These are phyloP conservation scores for Xenus cinereus DNA, from an alignment of 2,113 vertebrate species.

Conservation along the genomic window DNA sequence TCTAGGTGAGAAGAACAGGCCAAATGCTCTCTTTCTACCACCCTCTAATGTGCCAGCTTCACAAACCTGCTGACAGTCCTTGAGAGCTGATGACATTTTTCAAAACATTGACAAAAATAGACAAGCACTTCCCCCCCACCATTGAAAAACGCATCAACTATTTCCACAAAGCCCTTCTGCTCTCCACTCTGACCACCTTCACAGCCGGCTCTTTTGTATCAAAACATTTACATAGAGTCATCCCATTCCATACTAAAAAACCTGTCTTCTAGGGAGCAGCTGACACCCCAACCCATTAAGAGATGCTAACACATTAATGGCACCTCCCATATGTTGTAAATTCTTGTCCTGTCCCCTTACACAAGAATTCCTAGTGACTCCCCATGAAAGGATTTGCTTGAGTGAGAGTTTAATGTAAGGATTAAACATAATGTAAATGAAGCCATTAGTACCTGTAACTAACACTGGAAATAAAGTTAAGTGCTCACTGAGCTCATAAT, in stretches of 20 bases:
- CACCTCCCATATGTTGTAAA: not conserved
- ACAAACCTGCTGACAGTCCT: slow-evolving; percentile 55
- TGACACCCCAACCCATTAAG: not conserved
- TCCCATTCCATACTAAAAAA: not conserved
- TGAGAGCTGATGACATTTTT: slow-evolving; percentile 50
- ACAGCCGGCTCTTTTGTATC: not conserved
- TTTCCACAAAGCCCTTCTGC: slow-evolving; percentile 11
- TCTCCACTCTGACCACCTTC: not conserved
- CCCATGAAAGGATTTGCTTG: not conserved
- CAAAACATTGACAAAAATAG: slow-evolving; percentile 61
- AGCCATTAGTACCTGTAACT: not conserved
- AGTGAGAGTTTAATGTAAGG: not conserved
- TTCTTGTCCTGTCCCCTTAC: not conserved
- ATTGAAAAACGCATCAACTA: slow-evolving; percentile 7
- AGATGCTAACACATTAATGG: not conserved
- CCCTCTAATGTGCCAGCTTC: slow-evolving; percentile 45
- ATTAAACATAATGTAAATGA: not conserved
- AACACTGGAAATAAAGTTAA: not conserved
- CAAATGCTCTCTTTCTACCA: slow-evolving; percentile 63
- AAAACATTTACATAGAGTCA: not conserved
- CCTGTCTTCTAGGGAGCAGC: not conserved
- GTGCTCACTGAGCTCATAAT: not conserved
- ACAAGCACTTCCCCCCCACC: not conserved
- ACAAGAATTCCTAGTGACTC: not conserved
- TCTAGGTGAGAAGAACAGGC: slow-evolving; percentile 64